Conservation (phyloP, 2,888 invertebrate genomes). For the Dione juno region DNA sequence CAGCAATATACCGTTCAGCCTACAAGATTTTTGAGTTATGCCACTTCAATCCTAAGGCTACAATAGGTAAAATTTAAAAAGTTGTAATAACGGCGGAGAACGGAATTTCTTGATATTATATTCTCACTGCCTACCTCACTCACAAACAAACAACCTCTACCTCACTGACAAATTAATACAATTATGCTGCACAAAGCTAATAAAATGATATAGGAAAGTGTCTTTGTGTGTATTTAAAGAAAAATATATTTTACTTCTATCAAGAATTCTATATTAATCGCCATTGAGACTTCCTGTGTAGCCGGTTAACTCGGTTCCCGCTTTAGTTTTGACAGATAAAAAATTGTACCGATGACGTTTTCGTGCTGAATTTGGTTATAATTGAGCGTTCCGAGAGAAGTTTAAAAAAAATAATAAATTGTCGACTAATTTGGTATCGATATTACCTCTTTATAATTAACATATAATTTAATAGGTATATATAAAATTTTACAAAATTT, state of each 20-base stretch:
- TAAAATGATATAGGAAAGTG: too few species aligned
- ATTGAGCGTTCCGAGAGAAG: not conserved
- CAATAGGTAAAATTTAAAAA: too few species aligned
- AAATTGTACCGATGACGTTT: conserved; percentile 18
- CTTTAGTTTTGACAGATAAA: conserved; percentile 17
- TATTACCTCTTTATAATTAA: not conserved
- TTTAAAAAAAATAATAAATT: not conserved
- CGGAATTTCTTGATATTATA: too few species aligned
- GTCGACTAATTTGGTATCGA: not conserved
- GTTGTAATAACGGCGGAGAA: too few species aligned
- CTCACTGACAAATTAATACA: too few species aligned
- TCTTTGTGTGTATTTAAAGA: not conserved
- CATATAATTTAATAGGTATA: not conserved
- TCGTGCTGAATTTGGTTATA: conserved; percentile 11
- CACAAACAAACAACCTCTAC: too few species aligned
- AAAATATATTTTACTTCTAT: conserved; percentile 4
- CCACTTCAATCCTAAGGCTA: too few species aligned
- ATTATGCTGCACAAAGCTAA: not conserved
- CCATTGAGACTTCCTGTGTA: conserved; percentile 23
- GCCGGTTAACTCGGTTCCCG: conserved; percentile 22
- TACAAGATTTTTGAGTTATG: too few species aligned
- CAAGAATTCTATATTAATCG: conserved; percentile 22
- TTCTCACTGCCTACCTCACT: too few species aligned
- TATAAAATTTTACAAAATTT: not conserved
- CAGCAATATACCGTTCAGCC: too few species aligned